phyloP scores from a whole-genome alignment of 1,140 invertebrate species.

The Drosophila suzukii region DNA sequence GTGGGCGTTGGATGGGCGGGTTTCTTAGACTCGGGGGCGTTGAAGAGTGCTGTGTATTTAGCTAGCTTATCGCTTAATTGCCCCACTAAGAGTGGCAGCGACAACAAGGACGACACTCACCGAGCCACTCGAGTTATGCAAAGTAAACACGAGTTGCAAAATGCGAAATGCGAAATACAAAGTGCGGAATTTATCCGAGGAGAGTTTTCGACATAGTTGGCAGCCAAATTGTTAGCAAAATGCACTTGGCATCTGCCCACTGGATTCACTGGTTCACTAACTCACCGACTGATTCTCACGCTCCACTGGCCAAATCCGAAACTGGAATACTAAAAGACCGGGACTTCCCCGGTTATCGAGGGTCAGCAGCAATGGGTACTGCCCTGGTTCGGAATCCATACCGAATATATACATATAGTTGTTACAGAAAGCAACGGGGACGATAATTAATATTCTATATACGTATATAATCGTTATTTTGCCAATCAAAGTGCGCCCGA shows the following conservation, averaged over 20 bases:
- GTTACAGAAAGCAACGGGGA: background rate
- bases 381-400: background rate
- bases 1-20: background rate
- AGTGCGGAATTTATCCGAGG: background rate
- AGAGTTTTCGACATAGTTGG: constrained; percentile 1
- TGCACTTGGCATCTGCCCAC: constrained; percentile 11
- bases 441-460: constrained; percentile 58
- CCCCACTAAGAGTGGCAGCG: constrained; percentile 53
- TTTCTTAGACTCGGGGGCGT: background rate
- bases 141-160: constrained; percentile 33
- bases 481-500: constrained; percentile 58
- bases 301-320: background rate
- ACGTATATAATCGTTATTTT: constrained; percentile 57
- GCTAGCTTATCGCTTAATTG: constrained; percentile 80
- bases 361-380: background rate
- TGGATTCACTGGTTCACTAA: background rate
- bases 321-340: background rate
- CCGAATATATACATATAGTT: background rate
- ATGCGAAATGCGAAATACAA: background rate
- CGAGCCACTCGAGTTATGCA: constrained; percentile 27
- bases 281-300: constrained; percentile 2
- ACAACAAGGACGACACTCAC: constrained; percentile 42
- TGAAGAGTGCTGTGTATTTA: constrained; percentile 58
- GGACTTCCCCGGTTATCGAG: background rate
- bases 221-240: background rate